A percentile compares a stretch with the other conserved stretches of the same genome.
Evolutionary conservation across 2,113 vertebrate genomes (phyloP).

Genomic region (Bos javanicus): DNA sequence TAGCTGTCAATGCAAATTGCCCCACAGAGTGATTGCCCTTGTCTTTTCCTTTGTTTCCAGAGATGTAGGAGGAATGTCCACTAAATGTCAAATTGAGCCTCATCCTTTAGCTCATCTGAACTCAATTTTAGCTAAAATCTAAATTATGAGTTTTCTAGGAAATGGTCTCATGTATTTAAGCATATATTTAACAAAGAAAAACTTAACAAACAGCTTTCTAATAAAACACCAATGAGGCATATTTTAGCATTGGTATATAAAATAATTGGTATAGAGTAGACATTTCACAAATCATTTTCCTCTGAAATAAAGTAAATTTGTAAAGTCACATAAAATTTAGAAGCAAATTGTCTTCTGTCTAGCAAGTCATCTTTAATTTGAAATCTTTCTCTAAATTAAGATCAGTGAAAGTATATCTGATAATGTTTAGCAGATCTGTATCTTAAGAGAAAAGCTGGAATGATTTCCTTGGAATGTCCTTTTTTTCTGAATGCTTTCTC

Average conservation of each 20-base stretch:
- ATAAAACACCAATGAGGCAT: not conserved
- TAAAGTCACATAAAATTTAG: constrained; percentile 10
- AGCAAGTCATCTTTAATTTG: constrained; percentile 1
- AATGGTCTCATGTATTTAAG: not conserved
- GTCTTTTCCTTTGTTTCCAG: not conserved
- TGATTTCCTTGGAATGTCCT: not conserved
- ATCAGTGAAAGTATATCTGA: not conserved
- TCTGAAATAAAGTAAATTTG: not conserved
- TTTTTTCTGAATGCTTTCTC: not conserved
- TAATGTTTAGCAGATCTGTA: not conserved
- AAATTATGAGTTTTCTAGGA: not conserved
- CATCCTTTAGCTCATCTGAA: not conserved
- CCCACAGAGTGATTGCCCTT: not conserved
- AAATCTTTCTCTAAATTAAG: constrained; percentile 13
- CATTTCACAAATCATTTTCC: not conserved
- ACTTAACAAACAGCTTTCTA: not conserved
- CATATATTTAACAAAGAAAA: not conserved
- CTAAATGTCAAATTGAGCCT: not conserved
- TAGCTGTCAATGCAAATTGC: not conserved
- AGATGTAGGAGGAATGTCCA: not conserved
- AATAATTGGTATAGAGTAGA: not conserved
- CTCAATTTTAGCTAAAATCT: not conserved
- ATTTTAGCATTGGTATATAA: not conserved
- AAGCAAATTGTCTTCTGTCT: not conserved
- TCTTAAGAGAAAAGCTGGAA: not conserved